A percentile compares a stretch with the other conserved stretches of the same genome.
Conservation (phyloP, 2,113 vertebrate genomes). For the Thunnus thynnus region DNA sequence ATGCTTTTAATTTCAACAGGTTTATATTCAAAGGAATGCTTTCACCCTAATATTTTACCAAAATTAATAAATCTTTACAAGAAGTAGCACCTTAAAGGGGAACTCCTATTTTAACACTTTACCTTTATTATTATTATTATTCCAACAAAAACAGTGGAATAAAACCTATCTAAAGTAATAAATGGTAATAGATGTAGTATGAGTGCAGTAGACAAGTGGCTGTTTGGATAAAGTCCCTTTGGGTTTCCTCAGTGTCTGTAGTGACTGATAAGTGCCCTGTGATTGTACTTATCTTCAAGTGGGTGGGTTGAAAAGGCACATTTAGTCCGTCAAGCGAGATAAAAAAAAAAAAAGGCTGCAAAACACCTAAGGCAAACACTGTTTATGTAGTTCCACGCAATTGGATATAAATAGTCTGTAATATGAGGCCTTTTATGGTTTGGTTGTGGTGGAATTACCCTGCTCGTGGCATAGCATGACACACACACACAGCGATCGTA, state of each 20-base stretch:
- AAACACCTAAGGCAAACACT: conserved; percentile 62
- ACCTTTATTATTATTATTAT: no score
- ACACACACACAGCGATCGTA: conserved; percentile 58
- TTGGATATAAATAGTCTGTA: conserved; percentile 79
- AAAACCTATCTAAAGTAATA: no score
- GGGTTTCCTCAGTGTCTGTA: conserved; percentile 64
- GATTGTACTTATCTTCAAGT: conserved; percentile 73
- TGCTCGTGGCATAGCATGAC: conserved; percentile 48
- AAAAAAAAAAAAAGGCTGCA: conserved; percentile 35
- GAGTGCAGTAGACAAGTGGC: conserved; percentile 25
- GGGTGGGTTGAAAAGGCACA: conserved; percentile 66
- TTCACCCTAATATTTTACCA: no score
- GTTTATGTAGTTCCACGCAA: conserved; percentile 78
- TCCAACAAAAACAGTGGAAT: no score
- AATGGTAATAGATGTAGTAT: not conserved
- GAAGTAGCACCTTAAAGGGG: no score
- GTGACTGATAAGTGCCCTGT: conserved; percentile 66
- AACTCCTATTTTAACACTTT: no score
- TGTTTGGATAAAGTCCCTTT: conserved; percentile 58
- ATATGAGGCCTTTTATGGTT: conserved; percentile 67
- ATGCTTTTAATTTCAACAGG: no score
- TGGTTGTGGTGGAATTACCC: conserved; percentile 63
- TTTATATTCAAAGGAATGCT: no score
- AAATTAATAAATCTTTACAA: no score
- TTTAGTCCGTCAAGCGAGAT: conserved; percentile 44